Conservation (phyloP, 1,140 invertebrate species). For the Eupristina koningsbergeri region DNA sequence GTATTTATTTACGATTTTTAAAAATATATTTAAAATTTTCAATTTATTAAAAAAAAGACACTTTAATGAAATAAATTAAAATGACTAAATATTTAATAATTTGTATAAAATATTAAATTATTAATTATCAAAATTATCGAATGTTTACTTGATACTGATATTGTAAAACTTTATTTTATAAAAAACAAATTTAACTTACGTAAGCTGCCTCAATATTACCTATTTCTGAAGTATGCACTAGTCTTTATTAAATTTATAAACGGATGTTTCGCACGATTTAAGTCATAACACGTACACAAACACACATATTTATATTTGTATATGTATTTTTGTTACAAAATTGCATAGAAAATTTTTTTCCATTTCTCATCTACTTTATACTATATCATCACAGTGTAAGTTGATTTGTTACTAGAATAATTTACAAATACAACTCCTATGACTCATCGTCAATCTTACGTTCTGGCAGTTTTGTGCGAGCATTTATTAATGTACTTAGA, state of each 20-base stretch:
- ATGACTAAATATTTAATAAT: neutral
- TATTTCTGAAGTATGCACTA: constrained; percentile 46
- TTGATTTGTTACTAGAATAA: constrained; percentile 28
- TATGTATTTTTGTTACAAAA: constrained; percentile 26
- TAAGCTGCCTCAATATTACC: constrained; percentile 15
- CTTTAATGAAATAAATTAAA: neutral
- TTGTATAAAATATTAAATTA: neutral
- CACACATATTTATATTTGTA: no score
- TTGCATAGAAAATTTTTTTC: constrained; percentile 19
- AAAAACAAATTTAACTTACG: neutral
- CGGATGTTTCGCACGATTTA: constrained; percentile 41
- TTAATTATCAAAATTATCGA: neutral
- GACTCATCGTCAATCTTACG: constrained; percentile 47
- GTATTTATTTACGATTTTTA: no score
- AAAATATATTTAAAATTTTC: neutral
- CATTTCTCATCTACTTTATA: constrained; percentile 20
- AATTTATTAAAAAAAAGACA: neutral
- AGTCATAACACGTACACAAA: no score
- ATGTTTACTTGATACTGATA: neutral
- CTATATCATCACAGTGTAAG: constrained; percentile 41
- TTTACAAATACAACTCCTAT: constrained; percentile 8
- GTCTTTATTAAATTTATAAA: constrained; percentile 20
- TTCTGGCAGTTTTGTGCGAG: constrained; percentile 42
- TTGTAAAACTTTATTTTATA: neutral
- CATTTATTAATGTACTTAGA: constrained; percentile 43